Conservation (phyloP, 2,888 invertebrate genomes). For the Chymomyza amoena region DNA sequence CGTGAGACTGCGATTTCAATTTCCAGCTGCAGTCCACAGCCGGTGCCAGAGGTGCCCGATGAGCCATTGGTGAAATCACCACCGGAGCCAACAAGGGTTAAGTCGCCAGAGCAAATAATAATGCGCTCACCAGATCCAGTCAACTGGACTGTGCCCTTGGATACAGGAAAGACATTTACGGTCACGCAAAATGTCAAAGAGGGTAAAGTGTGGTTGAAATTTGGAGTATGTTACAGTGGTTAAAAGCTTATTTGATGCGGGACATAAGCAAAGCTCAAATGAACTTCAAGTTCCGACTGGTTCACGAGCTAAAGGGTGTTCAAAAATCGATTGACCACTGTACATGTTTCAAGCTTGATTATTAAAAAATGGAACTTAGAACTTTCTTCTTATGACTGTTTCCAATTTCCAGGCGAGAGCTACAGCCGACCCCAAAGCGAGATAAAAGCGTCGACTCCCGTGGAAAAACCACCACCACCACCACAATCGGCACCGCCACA, state of each 20-base stretch:
- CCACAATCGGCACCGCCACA: constrained; percentile 85
- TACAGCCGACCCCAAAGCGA: constrained; percentile 93
- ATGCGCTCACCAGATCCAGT: constrained; percentile 96
- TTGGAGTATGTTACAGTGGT: neutral
- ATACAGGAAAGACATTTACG: constrained; percentile 95
- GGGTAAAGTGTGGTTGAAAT: constrained; percentile 78
- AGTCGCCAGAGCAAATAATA: constrained; percentile 94
- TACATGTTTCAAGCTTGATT: too few relatives aligned
- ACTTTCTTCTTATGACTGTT: constrained; percentile 52
- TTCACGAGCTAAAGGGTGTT: too few relatives aligned
- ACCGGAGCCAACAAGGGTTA: constrained; percentile 94
- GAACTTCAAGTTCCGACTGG: too few relatives aligned
- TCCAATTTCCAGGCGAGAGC: constrained; percentile 83
- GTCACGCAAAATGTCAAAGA: constrained; percentile 94
- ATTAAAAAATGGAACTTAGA: neutral
- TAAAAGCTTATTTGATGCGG: too few relatives aligned
- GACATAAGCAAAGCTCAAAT: too few relatives aligned
- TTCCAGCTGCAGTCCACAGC: constrained; percentile 77
- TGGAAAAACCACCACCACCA: constrained; percentile 82
- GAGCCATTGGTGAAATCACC: constrained; percentile 93
- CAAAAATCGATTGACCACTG: too few relatives aligned
- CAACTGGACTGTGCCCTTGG: constrained; percentile 96
- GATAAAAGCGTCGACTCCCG: constrained; percentile 87
- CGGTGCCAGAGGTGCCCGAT: constrained; percentile 73
- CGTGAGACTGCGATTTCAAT: constrained; percentile 77